Conservation (phyloP, 2,888 invertebrate genomes). For the Sinotaia quadrata region DNA sequence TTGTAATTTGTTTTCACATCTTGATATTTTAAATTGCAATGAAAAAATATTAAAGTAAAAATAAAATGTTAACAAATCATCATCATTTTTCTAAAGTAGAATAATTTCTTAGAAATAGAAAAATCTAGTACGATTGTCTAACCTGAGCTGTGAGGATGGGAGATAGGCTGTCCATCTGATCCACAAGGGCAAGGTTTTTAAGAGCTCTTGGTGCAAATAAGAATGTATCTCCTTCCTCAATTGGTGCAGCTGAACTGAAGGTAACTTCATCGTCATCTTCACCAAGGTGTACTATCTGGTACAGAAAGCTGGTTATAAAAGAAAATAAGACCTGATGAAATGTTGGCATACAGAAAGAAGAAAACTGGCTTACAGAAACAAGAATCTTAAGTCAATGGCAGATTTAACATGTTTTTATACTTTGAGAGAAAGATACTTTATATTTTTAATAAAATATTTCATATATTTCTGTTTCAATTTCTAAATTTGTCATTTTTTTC, state of each 20-base stretch:
- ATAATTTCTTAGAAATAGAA: neutral
- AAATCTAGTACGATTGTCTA: too few relatives aligned
- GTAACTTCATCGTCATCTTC: slow-evolving; percentile 99
- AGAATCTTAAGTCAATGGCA: too few relatives aligned
- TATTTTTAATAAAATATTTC: too few relatives aligned
- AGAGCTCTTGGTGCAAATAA: slow-evolving; percentile 96
- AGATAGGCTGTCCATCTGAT: slow-evolving; percentile 95
- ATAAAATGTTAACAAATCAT: neutral
- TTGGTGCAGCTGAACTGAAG: slow-evolving; percentile 97
- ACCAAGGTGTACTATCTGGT: slow-evolving; percentile 99
- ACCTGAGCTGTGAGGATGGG: slow-evolving; percentile 80
- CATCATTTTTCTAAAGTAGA: neutral
- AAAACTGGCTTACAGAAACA: too few relatives aligned
- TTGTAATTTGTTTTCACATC: too few relatives aligned
- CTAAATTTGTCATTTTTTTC: too few relatives aligned
- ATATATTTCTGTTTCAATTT: too few relatives aligned
- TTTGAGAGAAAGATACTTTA: too few relatives aligned
- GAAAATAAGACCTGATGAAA: too few relatives aligned
- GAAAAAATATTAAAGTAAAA: neutral
- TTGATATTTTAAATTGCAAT: too few relatives aligned
- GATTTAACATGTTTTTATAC: too few relatives aligned
- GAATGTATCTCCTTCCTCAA: slow-evolving; percentile 99
- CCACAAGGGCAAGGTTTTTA: slow-evolving; percentile 94
- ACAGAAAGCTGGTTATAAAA: slow-evolving; percentile 82
- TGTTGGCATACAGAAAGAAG: too few relatives aligned